Conservation (phyloP, 2,888 invertebrate genomes). For the Platycheirus albimanus region DNA sequence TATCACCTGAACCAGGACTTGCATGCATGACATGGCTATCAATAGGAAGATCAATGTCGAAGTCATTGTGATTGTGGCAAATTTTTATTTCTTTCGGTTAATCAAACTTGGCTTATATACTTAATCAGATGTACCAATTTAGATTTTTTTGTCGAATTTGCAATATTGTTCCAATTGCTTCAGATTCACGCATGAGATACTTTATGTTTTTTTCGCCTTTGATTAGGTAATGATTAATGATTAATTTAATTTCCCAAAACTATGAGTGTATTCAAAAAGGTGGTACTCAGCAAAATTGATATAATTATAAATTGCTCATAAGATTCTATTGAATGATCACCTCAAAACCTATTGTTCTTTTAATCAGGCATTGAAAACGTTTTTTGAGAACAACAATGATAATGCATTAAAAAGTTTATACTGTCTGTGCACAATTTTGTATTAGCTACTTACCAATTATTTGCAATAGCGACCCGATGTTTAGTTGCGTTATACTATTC, state of each 20-base stretch:
- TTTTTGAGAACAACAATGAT: too few species aligned
- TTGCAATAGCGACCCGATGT: too few species aligned
- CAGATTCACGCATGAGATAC: background rate
- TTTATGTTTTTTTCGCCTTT: background rate
- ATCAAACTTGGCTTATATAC: background rate
- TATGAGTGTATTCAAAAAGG: too few species aligned
- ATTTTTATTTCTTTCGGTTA: background rate
- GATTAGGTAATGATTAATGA: background rate
- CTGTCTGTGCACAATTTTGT: too few species aligned
- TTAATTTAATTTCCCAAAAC: background rate
- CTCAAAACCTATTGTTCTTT: too few species aligned
- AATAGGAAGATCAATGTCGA: background rate
- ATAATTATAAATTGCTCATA: too few species aligned
- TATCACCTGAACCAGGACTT: conserved; percentile 2
- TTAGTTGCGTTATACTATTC: too few species aligned
- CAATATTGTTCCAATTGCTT: background rate
- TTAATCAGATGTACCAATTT: background rate
- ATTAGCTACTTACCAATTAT: too few species aligned
- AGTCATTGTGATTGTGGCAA: background rate
- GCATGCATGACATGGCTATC: background rate
- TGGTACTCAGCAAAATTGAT: too few species aligned
- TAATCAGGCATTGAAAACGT: too few species aligned
- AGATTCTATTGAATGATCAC: too few species aligned
- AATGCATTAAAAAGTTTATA: too few species aligned
- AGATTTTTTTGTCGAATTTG: background rate